Base-by-base conservation (phyloP, 2,888 invertebrate genomes). In the Penaeus monodon region DNA sequence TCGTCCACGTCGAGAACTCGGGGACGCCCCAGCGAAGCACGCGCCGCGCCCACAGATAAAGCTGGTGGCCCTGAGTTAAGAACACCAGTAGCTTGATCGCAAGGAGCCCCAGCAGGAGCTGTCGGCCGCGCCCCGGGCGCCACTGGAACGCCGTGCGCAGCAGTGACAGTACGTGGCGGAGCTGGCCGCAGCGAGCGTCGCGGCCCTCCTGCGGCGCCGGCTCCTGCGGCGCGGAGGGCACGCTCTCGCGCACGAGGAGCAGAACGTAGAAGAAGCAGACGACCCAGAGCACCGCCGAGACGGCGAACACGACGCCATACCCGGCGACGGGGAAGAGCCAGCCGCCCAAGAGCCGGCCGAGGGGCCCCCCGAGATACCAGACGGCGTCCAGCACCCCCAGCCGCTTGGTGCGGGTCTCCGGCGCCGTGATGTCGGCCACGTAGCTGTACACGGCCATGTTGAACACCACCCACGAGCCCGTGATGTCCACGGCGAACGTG, bases 111-210 rank as follows among this genome's bases (percentile, higher is more conserved):
- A 90, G 90, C 3, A 91, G 82, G 76, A 91, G 88, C 2, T 84
- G 68, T 20, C 91, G 83, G 29, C 89, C 89, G 68, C 89, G 88
- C 38, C 82, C 95, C 57, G 95, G 95, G 0, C 96, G 96, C 86
- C 94, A 93, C 91, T 96, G 96, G 93, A 97, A 96, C 0, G 96
- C 96, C 27, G 97, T 96, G 90, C 94, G 94, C 91, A 97, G 94
- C 0, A 97, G 96, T 88, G 96, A 96, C 88, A 95, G 94, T 74
- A 97, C 95, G 91, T 96, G 96, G 66, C 94, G 94, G 66, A 95
- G 93, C 91, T 84, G 84, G 14, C 89, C 89, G 44, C 64, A 76
- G 24, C 76, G 29, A 10, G 74, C 94, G 74, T 93, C 94, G 20
- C 49, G n/a, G 24, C 17, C 29, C n/a, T 70, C 82, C 81, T 68